Conservation (phyloP, 2,888 invertebrate species). For the Plebejus anna region DNA sequence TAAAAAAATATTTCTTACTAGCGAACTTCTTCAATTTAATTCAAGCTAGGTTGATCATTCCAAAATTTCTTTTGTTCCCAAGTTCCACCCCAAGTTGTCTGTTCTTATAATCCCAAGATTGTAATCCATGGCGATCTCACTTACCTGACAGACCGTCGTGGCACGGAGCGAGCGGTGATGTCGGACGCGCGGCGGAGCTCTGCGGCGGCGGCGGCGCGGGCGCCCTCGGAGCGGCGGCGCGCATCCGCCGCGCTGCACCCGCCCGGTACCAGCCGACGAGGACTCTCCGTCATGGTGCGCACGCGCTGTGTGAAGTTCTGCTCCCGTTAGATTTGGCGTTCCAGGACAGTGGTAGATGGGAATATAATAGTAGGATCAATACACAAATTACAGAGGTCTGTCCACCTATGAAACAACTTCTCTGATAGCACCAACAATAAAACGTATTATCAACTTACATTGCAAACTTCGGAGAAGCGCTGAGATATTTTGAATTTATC, state of each 20-base stretch:
- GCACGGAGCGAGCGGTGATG: constrained; percentile 51
- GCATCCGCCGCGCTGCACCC: constrained; percentile 49
- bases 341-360: not conserved
- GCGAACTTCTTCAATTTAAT: no score
- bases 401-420: no score
- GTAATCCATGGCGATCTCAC: not conserved
- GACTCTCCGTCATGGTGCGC: constrained; percentile 66
- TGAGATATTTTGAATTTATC: constrained; percentile 73
- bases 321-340: not conserved
- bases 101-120: no score
- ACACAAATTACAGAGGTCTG: no score
- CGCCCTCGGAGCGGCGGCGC: constrained; percentile 61
- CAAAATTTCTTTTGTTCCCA: no score
- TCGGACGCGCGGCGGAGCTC: constrained; percentile 66
- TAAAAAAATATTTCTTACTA: no score
- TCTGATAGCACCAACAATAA: not conserved
- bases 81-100: no score
- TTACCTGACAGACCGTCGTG: constrained; percentile 64
- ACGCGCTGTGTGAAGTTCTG: constrained; percentile 50
- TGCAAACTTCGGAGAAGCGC: constrained; percentile 65
- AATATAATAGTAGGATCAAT: no score
- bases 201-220: constrained; percentile 47
- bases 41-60: no score
- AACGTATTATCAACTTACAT: constrained; percentile 33
- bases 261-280: constrained; percentile 60